Evolutionary conservation across 1,140 invertebrate genomes (phyloP).

Genomic region (Wasmannia auropunctata): DNA sequence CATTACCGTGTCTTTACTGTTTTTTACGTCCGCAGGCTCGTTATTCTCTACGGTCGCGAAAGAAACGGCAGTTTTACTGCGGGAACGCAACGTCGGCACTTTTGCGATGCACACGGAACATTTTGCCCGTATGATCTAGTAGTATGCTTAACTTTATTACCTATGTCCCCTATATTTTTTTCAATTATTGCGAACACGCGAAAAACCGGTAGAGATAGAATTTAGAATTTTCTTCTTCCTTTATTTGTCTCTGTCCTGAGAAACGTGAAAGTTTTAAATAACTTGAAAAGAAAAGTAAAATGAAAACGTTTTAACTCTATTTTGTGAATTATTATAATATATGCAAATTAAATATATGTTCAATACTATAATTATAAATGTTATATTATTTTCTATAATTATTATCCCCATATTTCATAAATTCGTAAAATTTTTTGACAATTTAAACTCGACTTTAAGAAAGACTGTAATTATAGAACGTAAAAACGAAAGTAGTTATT

Average conservation of each 20-base stretch:
- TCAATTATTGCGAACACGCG: not conserved
- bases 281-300: not conserved
- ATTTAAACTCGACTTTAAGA: not conserved
- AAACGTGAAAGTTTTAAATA: not conserved
- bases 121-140: not conserved
- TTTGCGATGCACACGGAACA: not conserved
- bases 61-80: constrained; percentile 51
- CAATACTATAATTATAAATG: not conserved
- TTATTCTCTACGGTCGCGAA: constrained; percentile 50
- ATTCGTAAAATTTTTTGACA: not conserved
- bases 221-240: not conserved
- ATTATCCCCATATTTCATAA: not conserved
- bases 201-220: not conserved
- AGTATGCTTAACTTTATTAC: not conserved
- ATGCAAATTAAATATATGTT: not conserved
- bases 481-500: not conserved
- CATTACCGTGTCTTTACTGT: constrained; percentile 46
- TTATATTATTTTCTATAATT: not conserved
- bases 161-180: not conserved
- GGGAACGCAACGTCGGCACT: constrained; percentile 15
- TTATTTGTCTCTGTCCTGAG: not conserved
- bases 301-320: not conserved
- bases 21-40: constrained; percentile 60
- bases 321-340: not conserved
- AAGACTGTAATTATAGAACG: not conserved